Percentiles rank a stretch among this genome's conserved stretches.
phyloP scores from a whole-genome alignment of 2,797 vertebrate genomes.

The Arrhamphus sclerolepis region DNA sequence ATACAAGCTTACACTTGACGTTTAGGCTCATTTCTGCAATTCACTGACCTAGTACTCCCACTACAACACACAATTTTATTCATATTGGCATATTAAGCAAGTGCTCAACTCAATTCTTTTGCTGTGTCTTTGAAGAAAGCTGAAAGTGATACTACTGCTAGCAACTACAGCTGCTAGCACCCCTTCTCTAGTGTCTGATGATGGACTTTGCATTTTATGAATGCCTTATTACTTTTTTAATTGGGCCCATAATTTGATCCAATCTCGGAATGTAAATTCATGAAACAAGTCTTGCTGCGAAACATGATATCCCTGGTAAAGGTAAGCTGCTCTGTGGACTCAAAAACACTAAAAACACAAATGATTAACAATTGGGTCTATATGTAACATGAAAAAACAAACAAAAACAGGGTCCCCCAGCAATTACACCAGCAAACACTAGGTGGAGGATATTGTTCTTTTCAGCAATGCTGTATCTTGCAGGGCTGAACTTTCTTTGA shows the following conservation, averaged over 20 bases:
- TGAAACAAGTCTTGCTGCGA: constrained; percentile 12
- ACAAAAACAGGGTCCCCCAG: too few relatives aligned
- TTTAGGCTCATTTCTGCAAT: not conserved
- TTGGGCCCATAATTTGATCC: constrained; percentile 11
- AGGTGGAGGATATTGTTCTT: too few relatives aligned
- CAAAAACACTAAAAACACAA: not conserved
- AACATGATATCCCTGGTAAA: constrained; percentile 7
- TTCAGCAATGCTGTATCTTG: too few relatives aligned
- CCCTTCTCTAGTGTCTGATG: constrained; percentile 2
- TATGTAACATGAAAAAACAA: not conserved
- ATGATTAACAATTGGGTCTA: not conserved
- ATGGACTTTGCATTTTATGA: constrained; percentile 14
- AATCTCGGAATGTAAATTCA: constrained; percentile 18
- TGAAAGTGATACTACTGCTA: not conserved
- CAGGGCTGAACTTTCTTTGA: too few relatives aligned
- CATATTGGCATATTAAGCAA: not conserved
- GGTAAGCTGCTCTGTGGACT: not conserved
- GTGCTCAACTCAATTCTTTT: not conserved
- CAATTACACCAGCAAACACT: too few relatives aligned
- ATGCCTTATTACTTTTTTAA: constrained; percentile 11
- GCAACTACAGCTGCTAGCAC: not conserved
- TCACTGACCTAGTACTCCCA: not conserved
- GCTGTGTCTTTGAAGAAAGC: not conserved
- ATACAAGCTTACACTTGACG: not conserved
- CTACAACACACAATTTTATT: constrained; percentile 8